Evolutionary conservation across 2,113 vertebrate species (phyloP), one percentile per base, ranked within the genome.

Genomic region (Cyanistes caeruleus): DNA sequence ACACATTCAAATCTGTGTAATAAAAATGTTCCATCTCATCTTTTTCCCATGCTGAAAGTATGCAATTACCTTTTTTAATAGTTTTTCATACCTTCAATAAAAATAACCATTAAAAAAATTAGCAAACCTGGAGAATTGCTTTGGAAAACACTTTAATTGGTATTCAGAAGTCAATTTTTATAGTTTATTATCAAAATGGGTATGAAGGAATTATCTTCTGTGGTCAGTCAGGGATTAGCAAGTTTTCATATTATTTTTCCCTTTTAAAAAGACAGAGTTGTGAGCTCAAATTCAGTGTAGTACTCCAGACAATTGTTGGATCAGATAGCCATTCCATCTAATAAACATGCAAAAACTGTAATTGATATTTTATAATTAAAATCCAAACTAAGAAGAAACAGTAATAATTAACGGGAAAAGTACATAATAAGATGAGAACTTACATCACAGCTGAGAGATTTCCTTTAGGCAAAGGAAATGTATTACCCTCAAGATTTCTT

Each of bases 321-420:
- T 83, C 0, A 0, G 31, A 78, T 68, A 76, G 48, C 37, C 35
- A 68, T 75, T 58, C 24, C 20, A 84, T 44, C 70, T 79, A 95
- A 58, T 55, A 92, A 94, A 75, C 82, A 90, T 44, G 75, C 56
- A 93, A 84, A 90, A 84, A 79, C 53, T 18, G 51, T 72, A 95
- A 96, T 70, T 87, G 56, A 75, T 91, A 85, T 76, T 96, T 95
- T 87, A 55, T 92, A 55, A 93, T 95, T 95, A 90, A 95, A 82
- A 63, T 90, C 48, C 85, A 92, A 91, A 80, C 49, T 73, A 62
- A 93, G 84, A 95, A 96, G 68, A 12, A 91, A 79, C 75, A 60
- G 19, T 62, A 74, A 90, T 82, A 94, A 95, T 92, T 95, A 95
- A 65, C 62, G 48, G 9, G 27, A 49, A 87, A 89, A 90, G 15